Conservation (phyloP, 2,113 vertebrate species). For the Galemys pyrenaicus region DNA sequence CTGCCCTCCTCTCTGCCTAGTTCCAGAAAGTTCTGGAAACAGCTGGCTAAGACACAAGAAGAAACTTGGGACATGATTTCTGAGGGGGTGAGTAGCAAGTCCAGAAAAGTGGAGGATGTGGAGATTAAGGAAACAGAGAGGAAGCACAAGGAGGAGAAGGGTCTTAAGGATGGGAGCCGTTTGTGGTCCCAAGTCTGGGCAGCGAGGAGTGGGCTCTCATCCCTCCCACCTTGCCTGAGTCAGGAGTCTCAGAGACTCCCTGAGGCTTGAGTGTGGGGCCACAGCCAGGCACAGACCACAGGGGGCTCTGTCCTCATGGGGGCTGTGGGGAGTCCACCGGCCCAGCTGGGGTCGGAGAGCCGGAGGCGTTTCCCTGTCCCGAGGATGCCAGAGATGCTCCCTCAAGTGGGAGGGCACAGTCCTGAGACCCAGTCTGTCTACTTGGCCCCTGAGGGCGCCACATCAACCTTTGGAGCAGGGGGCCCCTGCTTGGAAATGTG, state of each 20-base stretch:
- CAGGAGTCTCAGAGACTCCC: background rate
- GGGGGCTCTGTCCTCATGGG: background rate
- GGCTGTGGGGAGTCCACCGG: no score
- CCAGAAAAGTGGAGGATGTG: background rate
- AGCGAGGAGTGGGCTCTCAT: background rate
- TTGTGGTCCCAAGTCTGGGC: background rate
- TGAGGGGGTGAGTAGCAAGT: background rate
- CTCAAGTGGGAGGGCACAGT: background rate
- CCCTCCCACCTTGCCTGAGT: background rate
- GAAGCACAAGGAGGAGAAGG: background rate
- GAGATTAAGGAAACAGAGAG: background rate
- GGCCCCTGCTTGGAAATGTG: background rate
- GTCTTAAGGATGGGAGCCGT: background rate
- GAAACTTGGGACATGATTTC: background rate
- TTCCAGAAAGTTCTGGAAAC: background rate
- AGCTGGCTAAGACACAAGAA: background rate
- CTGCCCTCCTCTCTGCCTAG: background rate
- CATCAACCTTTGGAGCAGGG: background rate
- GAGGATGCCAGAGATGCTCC: background rate
- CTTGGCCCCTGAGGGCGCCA: background rate
- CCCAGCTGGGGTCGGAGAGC: background rate
- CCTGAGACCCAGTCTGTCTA: background rate
- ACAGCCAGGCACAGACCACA: background rate
- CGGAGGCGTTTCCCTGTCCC: no score
- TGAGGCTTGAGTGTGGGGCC: background rate